Evolutionary conservation across 2,113 vertebrate species (phyloP).

Genomic region (Orthonyx spaldingii): DNA sequence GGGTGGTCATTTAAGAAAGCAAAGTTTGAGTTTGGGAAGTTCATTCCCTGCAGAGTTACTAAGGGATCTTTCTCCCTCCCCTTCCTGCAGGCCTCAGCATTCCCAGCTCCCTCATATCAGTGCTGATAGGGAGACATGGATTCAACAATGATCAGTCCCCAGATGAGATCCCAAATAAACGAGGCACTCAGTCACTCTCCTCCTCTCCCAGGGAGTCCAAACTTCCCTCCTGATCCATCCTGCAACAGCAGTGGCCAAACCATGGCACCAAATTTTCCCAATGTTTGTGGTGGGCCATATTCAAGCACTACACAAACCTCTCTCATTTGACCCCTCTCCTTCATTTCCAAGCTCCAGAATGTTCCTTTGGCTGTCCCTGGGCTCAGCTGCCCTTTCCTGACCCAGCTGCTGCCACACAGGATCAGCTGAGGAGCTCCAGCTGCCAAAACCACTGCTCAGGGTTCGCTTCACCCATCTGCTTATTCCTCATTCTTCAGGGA

Average conservation of each 20-base stretch:
- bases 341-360: not conserved
- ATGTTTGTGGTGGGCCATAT: not conserved
- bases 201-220: slow-evolving; percentile 6
- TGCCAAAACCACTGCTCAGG: not conserved
- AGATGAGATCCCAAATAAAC: slow-evolving; percentile 46
- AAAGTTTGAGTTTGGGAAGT: slow-evolving; percentile 66
- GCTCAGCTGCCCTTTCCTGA: not conserved
- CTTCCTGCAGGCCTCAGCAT: slow-evolving; percentile 35
- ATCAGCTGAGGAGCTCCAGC: not conserved
- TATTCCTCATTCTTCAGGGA: not conserved
- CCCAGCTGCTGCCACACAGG: not conserved
- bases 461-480: not conserved
- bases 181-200: slow-evolving; percentile 40
- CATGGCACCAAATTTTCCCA: not conserved
- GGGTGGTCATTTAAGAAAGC: slow-evolving; percentile 13
- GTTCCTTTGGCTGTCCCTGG: not conserved
- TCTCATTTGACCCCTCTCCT: not conserved
- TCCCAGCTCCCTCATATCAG: slow-evolving; percentile 43
- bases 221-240: not conserved
- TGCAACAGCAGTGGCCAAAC: not conserved
- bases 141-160: slow-evolving; percentile 59
- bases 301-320: not conserved
- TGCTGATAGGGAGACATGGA: slow-evolving; percentile 61
- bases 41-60: slow-evolving; percentile 40
- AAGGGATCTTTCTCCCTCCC: slow-evolving; percentile 16